Evolutionary conservation across 2,113 vertebrate species (phyloP).

Genomic region (Hyla sarda): DNA sequence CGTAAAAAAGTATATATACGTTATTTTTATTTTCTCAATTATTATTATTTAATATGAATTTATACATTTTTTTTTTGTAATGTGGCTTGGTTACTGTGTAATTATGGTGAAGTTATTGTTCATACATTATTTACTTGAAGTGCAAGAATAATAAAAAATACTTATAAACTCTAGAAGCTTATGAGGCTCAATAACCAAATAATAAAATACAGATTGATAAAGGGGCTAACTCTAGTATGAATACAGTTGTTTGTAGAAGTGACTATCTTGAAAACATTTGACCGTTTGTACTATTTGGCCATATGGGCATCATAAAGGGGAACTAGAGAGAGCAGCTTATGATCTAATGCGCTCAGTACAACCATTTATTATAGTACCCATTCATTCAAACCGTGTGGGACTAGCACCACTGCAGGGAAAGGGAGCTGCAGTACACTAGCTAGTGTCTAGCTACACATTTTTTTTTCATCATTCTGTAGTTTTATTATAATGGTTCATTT

Average conservation of each 20-base stretch:
- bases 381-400: no score
- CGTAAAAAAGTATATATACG: no score
- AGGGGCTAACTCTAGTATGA: neutral
- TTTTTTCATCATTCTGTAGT: slow-evolving; percentile 27
- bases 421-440: no score
- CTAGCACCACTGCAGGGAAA: no score
- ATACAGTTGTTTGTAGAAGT: neutral
- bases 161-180: neutral
- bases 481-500: neutral
- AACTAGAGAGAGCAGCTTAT: no score
- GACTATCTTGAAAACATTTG: neutral
- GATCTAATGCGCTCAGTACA: no score
- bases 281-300: no score
- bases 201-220: neutral
- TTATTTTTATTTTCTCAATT: neutral
- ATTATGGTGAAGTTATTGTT: neutral
- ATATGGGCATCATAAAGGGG: no score
- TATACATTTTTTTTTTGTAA: neutral
- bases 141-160: neutral
- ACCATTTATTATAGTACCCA: no score
- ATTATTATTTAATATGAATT: neutral
- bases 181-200: neutral
- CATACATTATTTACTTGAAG: neutral
- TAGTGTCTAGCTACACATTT: no score
- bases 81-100: neutral